Base-by-base conservation (phyloP, 2,113 vertebrate genomes). In the Misgurnus mizolepis region DNA sequence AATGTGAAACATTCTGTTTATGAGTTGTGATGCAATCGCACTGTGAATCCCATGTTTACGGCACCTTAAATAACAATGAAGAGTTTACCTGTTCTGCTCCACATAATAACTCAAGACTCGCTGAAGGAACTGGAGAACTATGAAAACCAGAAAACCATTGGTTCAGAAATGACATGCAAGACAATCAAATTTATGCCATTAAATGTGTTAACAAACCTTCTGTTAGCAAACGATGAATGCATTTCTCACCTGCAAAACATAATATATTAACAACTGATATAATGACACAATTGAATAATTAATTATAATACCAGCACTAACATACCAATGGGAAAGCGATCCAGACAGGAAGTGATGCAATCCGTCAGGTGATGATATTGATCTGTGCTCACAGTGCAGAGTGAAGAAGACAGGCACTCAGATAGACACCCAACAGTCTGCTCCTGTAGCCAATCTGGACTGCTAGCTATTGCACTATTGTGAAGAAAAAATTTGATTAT, bases 41-140 rank as follows among this genome's bases (percentile, higher is more conserved):
- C 45, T 69, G 73, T 64, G 10, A 82, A 14, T 41, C 67, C 69
- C 27, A 73, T 43, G 7, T 56, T 18, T 10, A 27, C 56, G 34
- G 14, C 39, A 58, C 27, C 27, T 34, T 34, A 41, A 12, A 43
- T 2, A 34, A 17, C 8, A 14, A 2, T 4, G 1, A 43, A 17
- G 22, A 2, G 3, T 87, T 89, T 92, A 94, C 97, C 95, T 95
- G 89, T 94, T 98, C 89, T 94, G 93, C 49, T 94, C 92, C n/a
- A 93, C 86, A 71, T 94, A 93, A 80, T 93, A 93, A 83, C 74
- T 80, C 41, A 99, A 82, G 1, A 90, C 91, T 80, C 89, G 95
- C 78, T 92, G 91, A 72, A 98, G 90, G 83, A 98, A 99, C 81
- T 89, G 90, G 87, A 98, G 87, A 76, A 95, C 98, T 98, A 88